Base-by-base conservation (phyloP, 2,888 invertebrate species). In the Diloba caeruleocephala region DNA sequence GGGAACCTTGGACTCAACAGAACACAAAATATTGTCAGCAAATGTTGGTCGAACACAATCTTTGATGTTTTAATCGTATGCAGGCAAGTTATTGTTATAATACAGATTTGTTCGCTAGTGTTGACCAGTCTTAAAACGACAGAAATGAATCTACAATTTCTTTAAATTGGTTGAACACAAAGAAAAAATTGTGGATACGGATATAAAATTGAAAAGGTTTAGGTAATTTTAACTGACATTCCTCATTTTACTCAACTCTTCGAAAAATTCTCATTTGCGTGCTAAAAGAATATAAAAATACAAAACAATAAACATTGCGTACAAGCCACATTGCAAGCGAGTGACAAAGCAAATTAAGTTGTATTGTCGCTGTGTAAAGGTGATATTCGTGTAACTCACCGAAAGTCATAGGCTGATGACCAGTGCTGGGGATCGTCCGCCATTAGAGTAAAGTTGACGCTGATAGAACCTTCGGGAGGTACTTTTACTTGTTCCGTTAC, bases 321-420 rank as follows among this genome's bases (percentile, higher is more conserved):
- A 37, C 8, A 69, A 60, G 65, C 52, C 32, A 48, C 31, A 41
- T 37, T 17, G 32, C 31, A 57, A 57, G 69, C 64, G 39, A 25
- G 46, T 39, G 45, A 37, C 59, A 60, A 44, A 61, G 57, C 51
- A 56, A 51, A 36, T 25, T 37, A 23, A 34, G 25, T 45, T 54
- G 29, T 54, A 43, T 52, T 23, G 34, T 29, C 44, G 53, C 29
- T 4, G 33, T 0, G 17, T 54, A 53, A 62, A 34, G 69, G 38
- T 58, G 49, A 12, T 26, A 49, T 53, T 71, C 52, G 59, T 46
- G 44, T 45, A 37, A 89, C 85, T 92, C 90, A 86, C 93, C 96
- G 93, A 93, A 96, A 96, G 88, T 97, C 97, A 81, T 97, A 96
- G 0, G 96, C 96, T 4, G 96, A 96, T 0, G 97, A 96, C 98